These are phyloP conservation scores for Karalla daura DNA, from an alignment of 2,797 vertebrate genomes.

Conservation along the genomic window DNA sequence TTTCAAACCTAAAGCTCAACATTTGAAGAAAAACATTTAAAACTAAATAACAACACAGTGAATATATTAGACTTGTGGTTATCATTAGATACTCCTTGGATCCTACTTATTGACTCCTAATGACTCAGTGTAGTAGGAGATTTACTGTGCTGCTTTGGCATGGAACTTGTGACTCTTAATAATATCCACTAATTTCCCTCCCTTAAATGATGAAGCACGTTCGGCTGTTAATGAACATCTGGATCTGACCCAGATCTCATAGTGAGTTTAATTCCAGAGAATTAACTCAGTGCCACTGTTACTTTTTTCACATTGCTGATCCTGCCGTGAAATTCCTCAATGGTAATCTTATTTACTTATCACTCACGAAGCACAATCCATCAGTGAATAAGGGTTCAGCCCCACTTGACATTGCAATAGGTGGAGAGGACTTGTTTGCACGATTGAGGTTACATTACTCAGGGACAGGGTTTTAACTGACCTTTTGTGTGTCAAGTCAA, in stretches of 20 bases:
- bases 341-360: constrained; percentile 8
- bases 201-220: not conserved
- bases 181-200: not conserved
- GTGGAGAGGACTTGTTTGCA: not conserved
- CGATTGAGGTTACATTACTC: not conserved
- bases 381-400: not conserved
- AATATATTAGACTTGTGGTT: too few relatives aligned
- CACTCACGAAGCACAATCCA: not conserved
- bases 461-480: not conserved
- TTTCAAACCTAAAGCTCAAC: too few relatives aligned
- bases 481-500: constrained; percentile 1
- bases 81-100: too few relatives aligned
- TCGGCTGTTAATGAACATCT: not conserved
- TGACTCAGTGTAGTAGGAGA: too few relatives aligned
- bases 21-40: too few relatives aligned
- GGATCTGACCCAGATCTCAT: constrained; percentile 1
- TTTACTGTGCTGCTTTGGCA: not conserved
- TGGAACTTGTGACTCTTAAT: not conserved
- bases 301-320: not conserved
- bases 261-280: not conserved
- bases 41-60: too few relatives aligned
- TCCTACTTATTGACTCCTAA: too few relatives aligned
- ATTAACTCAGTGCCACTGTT: not conserved
- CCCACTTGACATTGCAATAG: not conserved
- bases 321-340: not conserved